Base-by-base conservation (phyloP, 2,888 invertebrate genomes). In the Drosophila leonis region DNA sequence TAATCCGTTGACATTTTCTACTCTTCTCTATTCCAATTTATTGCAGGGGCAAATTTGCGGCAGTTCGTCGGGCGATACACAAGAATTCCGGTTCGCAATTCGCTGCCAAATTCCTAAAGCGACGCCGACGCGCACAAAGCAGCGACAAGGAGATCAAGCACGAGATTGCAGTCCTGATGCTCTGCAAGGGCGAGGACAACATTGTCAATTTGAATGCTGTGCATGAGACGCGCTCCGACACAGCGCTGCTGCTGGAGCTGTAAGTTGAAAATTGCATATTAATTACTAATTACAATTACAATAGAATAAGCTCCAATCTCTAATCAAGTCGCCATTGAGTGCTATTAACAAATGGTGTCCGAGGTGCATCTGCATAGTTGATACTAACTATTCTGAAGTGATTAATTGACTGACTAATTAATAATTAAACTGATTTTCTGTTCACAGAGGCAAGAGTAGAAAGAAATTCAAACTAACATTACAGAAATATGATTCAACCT, bases 41-140 rank as follows among this genome's bases (percentile, higher is more conserved):
- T 95, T 96, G n/a, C 96, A 99, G 99, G 93, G 99, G 99, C 62
- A 98, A 98, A 94, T 99, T 98, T 93, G 98, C 98, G 55, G 97
- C 98, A 80, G 98, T 99, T 80, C 96, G 97, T 92, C 96, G 97
- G 93, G 97, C 98, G 92, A 95, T 96, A 37, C 97, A 98, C 94
- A 95, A 96, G 93, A 95, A 96, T 86, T 97, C 97, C 62, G 97
- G 97, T 70, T 95, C 96, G 91, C 97, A 97, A 92, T 98, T 97
- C 94, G 99, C 98, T n/a, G 98, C 98, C 77, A 99, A 99, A 94
- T 98, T 98, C 93, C 96, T 98, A 83, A 96, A 97, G 93, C 97
- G 98, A 92, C 94, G 98, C 89, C 96, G 98, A 92, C 96, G 98
- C 84, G 96, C 97, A 80, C 95, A 96, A 80, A 97, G 97, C 93